Evolutionary conservation across 2,888 invertebrate species (phyloP).

Genomic region (Drosophila kokeensis): DNA sequence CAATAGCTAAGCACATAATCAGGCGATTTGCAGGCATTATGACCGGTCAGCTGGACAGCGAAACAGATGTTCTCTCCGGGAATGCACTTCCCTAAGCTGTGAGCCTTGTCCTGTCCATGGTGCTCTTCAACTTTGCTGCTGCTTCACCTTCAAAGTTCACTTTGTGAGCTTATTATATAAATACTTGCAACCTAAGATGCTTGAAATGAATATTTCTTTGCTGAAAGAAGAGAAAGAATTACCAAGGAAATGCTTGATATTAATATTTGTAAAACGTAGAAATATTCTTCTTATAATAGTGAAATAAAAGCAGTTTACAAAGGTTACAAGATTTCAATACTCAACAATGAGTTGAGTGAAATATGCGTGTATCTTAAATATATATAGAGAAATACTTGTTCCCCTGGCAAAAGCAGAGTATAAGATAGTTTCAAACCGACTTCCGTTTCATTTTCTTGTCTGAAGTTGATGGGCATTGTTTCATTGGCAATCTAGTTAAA

Average conservation of each 20-base stretch:
- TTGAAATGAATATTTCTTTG: not conserved
- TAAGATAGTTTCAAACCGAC: not conserved
- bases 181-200: not conserved
- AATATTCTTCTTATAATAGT: not conserved
- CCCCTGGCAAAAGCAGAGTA: not conserved
- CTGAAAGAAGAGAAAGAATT: not conserved
- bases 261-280: not conserved
- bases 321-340: not conserved
- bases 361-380: not conserved
- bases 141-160: conserved; percentile 12
- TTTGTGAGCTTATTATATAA: not conserved
- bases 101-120: conserved; percentile 3
- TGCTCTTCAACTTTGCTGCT: not conserved
- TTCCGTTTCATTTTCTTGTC: not conserved
- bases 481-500: conserved; percentile 40
- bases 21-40: conserved; percentile 78
- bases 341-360: not conserved
- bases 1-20: conserved; percentile 66
- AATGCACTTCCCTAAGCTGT: conserved; percentile 37
- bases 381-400: not conserved
- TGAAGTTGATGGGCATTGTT: conserved; percentile 20
- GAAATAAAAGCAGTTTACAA: not conserved
- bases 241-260: not conserved
- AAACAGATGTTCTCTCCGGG: conserved; percentile 22
- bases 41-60: conserved; percentile 27